Evolutionary conservation across 2,113 vertebrate species (phyloP), one percentile per base, ranked within the genome.

Genomic region (Leptodactylus fuscus): DNA sequence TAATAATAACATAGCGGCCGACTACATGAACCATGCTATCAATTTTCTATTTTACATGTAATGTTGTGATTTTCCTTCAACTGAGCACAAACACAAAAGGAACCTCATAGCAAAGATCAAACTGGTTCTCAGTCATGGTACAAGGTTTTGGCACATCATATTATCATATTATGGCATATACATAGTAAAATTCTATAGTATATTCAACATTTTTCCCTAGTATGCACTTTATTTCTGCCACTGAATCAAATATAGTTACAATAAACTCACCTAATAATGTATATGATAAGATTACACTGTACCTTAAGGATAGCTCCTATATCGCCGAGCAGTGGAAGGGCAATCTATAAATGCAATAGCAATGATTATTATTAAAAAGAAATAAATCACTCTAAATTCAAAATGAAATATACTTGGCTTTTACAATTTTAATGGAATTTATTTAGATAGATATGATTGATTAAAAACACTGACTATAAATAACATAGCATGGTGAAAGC

Each of bases 311-410:
- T 88, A 87, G 94, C 90, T 20, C 96, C 94, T 87, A 97, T 95
- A 87, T 99, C 98, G 92, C 97, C 96, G 87, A 98, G 91, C 76
- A 99, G 97, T 60, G 98, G 98, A 89, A 99, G 93, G 71, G 98
- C 97, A 87, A 96, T 94, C 98, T 99, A 90, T 88, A 88, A 91
- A 77, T 81, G 48, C 70, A 88, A 70, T 49, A 29, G 15, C 1
- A 85, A 55, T 46, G n/a, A n/a, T 49, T 22, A 36, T 32, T 3
- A 51, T 16, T 80, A 41, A 38, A 1, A 2, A 9, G 4, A 78
- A 62, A 15, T n/a, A n/a, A n/a, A n/a, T n/a, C n/a, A n/a, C n/a
- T n/a, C n/a, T n/a, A n/a, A n/a, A n/a, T 51, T 24, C 22, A 24
- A 58, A 58, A 10, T 58, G 7, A 24, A 58, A 24, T 24, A 7